Conservation (phyloP, 1,140 invertebrate species). For the Megathymus violae region DNA sequence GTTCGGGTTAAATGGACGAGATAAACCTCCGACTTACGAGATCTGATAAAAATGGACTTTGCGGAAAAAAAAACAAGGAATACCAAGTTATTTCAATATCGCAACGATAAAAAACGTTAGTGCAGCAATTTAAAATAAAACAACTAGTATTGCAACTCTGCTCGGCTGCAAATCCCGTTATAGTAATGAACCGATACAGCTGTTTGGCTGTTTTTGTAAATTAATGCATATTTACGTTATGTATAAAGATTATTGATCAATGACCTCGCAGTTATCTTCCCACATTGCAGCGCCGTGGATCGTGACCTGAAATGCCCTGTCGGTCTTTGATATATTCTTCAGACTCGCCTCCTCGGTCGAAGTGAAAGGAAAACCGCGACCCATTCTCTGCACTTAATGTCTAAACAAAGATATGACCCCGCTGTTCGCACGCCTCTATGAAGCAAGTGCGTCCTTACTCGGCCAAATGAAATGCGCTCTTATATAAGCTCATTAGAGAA, state of each 20-base stretch:
- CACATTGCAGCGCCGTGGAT: conserved; percentile 53
- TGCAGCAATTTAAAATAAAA: conserved; percentile 13
- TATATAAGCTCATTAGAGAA: conserved; percentile 51
- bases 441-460: conserved; percentile 39
- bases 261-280: conserved; percentile 43
- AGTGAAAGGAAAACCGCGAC: conserved; percentile 75
- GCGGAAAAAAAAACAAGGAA: not conserved
- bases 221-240: conserved; percentile 6
- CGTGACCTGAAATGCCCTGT: conserved; percentile 61
- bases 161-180: conserved; percentile 10
- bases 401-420: conserved; percentile 53
- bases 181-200: not conserved
- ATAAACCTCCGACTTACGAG: not conserved
- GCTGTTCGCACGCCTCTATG: conserved; percentile 57
- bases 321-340: conserved; percentile 58
- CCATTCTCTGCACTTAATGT: conserved; percentile 50
- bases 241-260: conserved; percentile 28
- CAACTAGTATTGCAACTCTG: not conserved
- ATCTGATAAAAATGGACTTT: conserved; percentile 5
- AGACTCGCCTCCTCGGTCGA: conserved; percentile 51
- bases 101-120: conserved; percentile 32
- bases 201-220: conserved; percentile 24
- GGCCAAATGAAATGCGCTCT: conserved; percentile 35
- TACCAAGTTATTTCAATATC: conserved; percentile 30
- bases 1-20: not conserved